Evolutionary conservation across 2,797 vertebrate species (phyloP).

Genomic region (Pyrocephalus nanus): DNA sequence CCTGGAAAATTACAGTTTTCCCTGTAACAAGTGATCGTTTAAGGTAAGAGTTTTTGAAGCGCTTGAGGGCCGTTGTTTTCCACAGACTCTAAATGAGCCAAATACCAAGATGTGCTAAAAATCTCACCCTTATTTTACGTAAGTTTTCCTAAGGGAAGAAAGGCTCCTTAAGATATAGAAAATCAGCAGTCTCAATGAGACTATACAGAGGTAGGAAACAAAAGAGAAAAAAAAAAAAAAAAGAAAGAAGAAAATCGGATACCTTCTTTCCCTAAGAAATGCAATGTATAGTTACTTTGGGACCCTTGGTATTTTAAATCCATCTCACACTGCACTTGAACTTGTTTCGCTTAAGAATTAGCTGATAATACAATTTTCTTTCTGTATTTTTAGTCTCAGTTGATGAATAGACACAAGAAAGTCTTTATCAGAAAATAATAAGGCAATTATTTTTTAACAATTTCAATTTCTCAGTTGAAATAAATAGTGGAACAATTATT

Average conservation of each 20-base stretch:
- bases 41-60: background rate
- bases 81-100: background rate
- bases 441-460: background rate
- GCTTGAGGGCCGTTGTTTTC: background rate
- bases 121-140: background rate
- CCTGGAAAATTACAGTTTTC: background rate
- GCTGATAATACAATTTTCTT: background rate
- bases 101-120: background rate
- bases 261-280: background rate
- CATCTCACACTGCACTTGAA: background rate
- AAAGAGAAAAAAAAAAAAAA: background rate
- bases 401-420: background rate
- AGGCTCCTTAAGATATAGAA: background rate
- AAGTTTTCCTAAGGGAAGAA: background rate
- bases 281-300: background rate
- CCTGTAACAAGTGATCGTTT: background rate
- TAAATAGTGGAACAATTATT: background rate
- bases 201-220: background rate
- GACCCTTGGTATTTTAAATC: background rate
- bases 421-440: conserved; percentile 7
- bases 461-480: background rate
- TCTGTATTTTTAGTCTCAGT: background rate
- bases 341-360: background rate
- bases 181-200: background rate
- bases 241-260: background rate